Evolutionary conservation across 2,113 vertebrate genomes (phyloP).

Genomic region (Parus major): DNA sequence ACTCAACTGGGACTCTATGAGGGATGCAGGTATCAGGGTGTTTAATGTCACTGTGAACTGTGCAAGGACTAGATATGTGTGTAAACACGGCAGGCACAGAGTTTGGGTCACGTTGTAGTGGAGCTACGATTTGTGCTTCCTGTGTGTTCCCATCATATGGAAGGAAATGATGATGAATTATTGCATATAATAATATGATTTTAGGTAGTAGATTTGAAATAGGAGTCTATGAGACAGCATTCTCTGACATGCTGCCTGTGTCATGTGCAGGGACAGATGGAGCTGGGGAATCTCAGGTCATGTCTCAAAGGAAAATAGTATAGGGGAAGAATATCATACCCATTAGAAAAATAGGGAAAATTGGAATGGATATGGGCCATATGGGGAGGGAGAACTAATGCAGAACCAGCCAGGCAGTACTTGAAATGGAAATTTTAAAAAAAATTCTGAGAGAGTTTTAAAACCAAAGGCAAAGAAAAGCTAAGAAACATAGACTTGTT

Average conservation of each 20-base stretch:
- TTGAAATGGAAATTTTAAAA: not conserved
- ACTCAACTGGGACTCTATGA: not conserved
- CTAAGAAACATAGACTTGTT: not conserved
- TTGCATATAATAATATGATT: not conserved
- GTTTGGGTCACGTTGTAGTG: accelerated
- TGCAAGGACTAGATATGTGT: not conserved
- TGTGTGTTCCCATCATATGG: accelerated
- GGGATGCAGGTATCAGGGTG: not conserved
- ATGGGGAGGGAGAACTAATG: not conserved
- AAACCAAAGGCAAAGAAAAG: not conserved
- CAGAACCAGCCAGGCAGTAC: not conserved
- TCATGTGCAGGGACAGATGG: not conserved
- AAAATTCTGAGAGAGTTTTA: not conserved
- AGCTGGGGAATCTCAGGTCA: not conserved
- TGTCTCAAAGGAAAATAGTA: not conserved
- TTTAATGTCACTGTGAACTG: not conserved
- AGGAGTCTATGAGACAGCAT: too few relatives aligned
- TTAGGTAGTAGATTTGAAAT: not conserved
- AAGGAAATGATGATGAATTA: not conserved
- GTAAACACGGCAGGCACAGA: not conserved
- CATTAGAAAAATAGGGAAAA: not conserved
- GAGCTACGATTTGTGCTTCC: not conserved
- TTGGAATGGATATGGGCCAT: not conserved
- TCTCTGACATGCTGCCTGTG: not conserved
- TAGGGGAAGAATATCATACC: not conserved